Conservation (phyloP, 1,140 invertebrate genomes). For the Gryon sp. region DNA sequence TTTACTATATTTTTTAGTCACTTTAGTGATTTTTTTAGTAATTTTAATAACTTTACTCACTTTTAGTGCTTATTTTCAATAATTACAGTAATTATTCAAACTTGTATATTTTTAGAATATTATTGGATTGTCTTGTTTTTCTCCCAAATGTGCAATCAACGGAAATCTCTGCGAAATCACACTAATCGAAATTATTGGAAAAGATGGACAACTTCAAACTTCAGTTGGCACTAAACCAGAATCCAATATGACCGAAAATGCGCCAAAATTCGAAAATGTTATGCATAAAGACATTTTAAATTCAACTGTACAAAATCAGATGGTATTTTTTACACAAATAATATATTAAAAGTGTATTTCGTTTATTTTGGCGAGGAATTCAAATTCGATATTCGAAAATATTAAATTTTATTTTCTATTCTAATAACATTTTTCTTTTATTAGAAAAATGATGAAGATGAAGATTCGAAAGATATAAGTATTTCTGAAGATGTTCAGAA, state of each 20-base stretch:
- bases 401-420: no score
- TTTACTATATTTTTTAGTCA: background rate
- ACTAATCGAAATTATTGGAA: constrained; percentile 24
- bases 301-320: no score
- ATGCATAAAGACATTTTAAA: background rate
- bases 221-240: constrained; percentile 9
- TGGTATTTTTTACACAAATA: no score
- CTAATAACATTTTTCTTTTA: no score
- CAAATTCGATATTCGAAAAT: no score
- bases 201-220: constrained; percentile 27
- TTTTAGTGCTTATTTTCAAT: no score
- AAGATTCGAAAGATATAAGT: no score
- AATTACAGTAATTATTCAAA: no score
- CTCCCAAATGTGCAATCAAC: constrained; percentile 26
- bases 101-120: constrained; percentile 21
- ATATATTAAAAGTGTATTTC: no score
- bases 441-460: no score
- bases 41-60: background rate
- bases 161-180: constrained; percentile 6
- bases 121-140: constrained; percentile 19
- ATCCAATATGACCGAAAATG: background rate
- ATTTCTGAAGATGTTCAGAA: no score
- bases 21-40: background rate
- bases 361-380: no score
- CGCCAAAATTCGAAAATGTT: background rate